These are phyloP conservation scores for Crotophaga sulcirostris DNA, from an alignment of 2,113 vertebrate genomes.

Conservation along the genomic window DNA sequence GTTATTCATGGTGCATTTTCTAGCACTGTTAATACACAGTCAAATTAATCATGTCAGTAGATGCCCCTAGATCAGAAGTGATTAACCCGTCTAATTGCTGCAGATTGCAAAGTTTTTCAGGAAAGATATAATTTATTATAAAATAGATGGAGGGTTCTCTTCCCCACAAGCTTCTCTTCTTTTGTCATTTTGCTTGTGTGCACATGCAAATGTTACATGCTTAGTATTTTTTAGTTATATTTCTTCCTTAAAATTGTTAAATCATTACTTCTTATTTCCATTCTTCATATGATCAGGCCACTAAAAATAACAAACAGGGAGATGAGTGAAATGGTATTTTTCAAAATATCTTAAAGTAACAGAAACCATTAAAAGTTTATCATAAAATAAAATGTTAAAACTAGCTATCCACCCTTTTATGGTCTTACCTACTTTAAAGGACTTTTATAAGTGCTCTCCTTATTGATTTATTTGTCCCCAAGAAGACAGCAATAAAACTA, in stretches of 20 bases:
- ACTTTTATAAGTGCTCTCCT: constrained; percentile 58
- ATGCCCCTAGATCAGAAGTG: not conserved
- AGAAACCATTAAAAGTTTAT: constrained; percentile 57
- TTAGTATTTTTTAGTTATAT: not conserved
- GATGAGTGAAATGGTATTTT: not conserved
- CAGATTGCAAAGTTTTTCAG: constrained; percentile 20
- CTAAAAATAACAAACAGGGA: not conserved
- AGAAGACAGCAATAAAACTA: constrained; percentile 60
- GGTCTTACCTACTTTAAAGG: constrained; percentile 50
- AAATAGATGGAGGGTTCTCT: not conserved
- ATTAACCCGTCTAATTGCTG: constrained; percentile 37
- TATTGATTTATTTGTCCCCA: constrained; percentile 70
- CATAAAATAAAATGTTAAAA: constrained; percentile 59
- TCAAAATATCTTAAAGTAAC: constrained; percentile 38
- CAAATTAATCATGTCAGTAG: constrained; percentile 25
- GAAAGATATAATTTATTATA: not conserved
- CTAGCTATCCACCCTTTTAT: constrained; percentile 46
- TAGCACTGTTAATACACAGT: not conserved
- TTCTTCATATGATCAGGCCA: not conserved
- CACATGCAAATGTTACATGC: not conserved
- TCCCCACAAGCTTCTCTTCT: not conserved
- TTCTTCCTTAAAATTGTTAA: constrained; percentile 17
- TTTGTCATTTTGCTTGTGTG: not conserved
- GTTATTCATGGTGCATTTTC: not conserved
- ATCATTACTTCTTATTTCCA: not conserved